Conservation (phyloP, 1,140 invertebrate species). For the Diabrotica virgifera region DNA sequence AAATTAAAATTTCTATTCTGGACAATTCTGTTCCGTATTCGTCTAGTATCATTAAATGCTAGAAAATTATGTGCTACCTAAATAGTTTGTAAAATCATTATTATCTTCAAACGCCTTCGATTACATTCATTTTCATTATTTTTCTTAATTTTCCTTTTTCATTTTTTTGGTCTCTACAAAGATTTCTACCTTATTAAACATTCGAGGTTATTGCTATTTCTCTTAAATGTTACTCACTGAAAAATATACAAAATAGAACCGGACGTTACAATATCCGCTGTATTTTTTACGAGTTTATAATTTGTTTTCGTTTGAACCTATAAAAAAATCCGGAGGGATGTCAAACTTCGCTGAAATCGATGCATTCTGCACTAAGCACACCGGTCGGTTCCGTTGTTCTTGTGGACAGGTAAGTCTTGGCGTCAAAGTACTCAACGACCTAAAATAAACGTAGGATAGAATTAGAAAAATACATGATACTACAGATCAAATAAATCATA, state of each 20-base stretch:
- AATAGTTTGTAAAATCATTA: too few species aligned
- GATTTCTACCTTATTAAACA: too few species aligned
- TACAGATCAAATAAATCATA: background rate
- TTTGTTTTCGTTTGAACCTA: background rate
- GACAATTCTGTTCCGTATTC: too few species aligned
- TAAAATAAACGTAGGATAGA: constrained; percentile 25
- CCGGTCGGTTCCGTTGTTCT: constrained; percentile 36
- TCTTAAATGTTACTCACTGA: background rate
- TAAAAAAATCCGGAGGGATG: background rate
- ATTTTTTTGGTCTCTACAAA: background rate
- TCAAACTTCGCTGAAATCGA: constrained; percentile 37
- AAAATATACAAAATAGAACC: background rate
- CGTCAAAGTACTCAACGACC: constrained; percentile 45
- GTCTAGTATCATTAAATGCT: too few species aligned
- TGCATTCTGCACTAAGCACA: constrained; percentile 32
- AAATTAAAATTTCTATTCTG: too few species aligned
- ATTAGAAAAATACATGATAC: background rate
- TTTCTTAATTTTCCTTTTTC: background rate
- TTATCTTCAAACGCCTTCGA: too few species aligned
- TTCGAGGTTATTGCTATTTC: background rate
- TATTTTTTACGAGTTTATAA: background rate
- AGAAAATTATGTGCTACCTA: too few species aligned
- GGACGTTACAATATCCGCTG: too few species aligned
- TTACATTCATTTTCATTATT: too few species aligned
- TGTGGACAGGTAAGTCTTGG: constrained; percentile 43